Evolutionary conservation across 2,888 invertebrate genomes (phyloP), one percentile per base, ranked within the genome.

Genomic region (Heliconius erato): DNA sequence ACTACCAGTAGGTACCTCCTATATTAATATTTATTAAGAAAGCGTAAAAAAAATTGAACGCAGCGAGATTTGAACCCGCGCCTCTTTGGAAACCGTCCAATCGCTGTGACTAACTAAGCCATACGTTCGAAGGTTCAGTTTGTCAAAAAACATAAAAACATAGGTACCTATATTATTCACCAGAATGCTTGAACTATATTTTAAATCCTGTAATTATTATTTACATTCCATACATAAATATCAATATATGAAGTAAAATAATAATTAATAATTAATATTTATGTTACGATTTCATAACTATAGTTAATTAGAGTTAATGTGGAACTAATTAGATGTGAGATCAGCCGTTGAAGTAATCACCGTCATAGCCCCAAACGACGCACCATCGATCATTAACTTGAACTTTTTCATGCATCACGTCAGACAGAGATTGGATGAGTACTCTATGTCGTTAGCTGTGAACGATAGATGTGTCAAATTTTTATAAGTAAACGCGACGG

Each of bases 311-410:
- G 76, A 63, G 69, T 76, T 77, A 81, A 69, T 69, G 69, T 74
- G 76, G 69, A 81, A 80, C 76, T 80, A 81, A 81, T 80, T 69
- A 74, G 68, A 76, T 49, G 59, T 76, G 80, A 69, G 68, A 76
- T 69, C 68, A 76, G 65, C 80, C 49, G 65, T 65, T 40, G 16
- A 23, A 59, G 63, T 28, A 72, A 79, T 72, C 69, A 79, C 49
- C 79, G 79, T 69, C 79, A 35, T 32, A 63, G 26, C 44, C 63
- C 63, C 35, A 80, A 49, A 65, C 74, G 80, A 80, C 28, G 67
- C 67, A 59, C 40, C 80, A 68, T 80, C 80, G 40, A 80, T 80
- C 80, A 80, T 76, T 59, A 74, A 28, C 68, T 16, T 54, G n/a
- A 74, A 76, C 68, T 79, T 76, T 76, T 76, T 80, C 67, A 35